Conservation (phyloP, 2,113 vertebrate species). For the Mormyrus lacerda region DNA sequence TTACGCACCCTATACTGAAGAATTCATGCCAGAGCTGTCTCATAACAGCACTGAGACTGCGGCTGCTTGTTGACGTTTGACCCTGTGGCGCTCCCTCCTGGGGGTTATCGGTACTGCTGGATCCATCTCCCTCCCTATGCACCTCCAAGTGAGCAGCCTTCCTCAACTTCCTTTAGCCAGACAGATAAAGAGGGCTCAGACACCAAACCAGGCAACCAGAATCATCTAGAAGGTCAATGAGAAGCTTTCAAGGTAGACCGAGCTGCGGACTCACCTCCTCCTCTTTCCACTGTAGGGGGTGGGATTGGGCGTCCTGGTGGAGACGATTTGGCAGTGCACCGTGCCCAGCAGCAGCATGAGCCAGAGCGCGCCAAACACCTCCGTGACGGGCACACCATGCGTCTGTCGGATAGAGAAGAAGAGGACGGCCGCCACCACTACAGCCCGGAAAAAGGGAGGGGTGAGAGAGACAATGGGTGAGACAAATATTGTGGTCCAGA, state of each 20-base stretch:
- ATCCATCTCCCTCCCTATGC: conserved; percentile 97
- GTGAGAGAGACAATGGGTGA: background rate
- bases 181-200: conserved; percentile 64
- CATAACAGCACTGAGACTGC: conserved; percentile 81
- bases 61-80: conserved; percentile 68
- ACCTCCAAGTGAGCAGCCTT: conserved; percentile 97
- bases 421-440: conserved; percentile 79
- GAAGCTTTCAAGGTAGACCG: background rate
- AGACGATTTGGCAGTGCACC: conserved; percentile 98
- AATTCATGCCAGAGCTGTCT: conserved; percentile 94
- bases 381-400: conserved; percentile 83
- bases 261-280: conserved; percentile 66
- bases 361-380: conserved; percentile 86
- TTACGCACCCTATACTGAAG: conserved; percentile 97
- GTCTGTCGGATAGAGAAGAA: conserved; percentile 69
- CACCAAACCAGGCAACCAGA: background rate
- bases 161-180: conserved; percentile 93
- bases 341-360: conserved; percentile 94
- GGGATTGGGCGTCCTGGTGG: conserved; percentile 87
- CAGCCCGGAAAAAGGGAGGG: conserved; percentile 36
- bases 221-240: background rate
- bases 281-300: conserved; percentile 75
- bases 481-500: background rate
- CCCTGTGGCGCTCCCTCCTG: conserved; percentile 82
- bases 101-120: conserved; percentile 97